Conservation (phyloP, 2,797 vertebrate genomes). For the Leptodon cayanensis region DNA sequence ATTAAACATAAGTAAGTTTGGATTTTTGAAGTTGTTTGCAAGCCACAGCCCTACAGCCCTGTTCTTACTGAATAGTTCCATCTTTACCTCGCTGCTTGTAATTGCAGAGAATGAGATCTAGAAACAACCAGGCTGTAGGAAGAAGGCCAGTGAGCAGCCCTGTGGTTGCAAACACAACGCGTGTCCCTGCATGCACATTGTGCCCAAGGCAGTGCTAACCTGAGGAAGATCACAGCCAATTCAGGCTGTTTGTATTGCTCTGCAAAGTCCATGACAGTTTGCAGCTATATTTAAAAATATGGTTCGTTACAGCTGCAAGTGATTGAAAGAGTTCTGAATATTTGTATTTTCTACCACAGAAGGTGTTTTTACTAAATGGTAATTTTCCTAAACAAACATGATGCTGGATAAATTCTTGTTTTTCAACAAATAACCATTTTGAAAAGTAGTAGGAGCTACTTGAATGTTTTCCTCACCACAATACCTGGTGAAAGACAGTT, state of each 20-base stretch:
- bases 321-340: background rate
- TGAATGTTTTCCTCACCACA: background rate
- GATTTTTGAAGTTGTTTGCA: background rate
- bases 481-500: background rate
- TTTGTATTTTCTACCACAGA: background rate
- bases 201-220: background rate
- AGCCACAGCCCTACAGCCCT: background rate
- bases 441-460: background rate
- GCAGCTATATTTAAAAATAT: background rate
- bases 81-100: background rate
- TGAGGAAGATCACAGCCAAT: background rate
- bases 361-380: background rate
- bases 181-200: accelerated
- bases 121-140: background rate
- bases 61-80: background rate
- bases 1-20: background rate
- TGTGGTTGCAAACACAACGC: background rate
- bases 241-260: background rate
- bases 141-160: background rate
- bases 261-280: background rate
- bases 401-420: background rate
- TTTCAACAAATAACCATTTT: background rate
- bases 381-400: background rate
- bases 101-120: background rate
- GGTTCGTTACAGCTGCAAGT: background rate